Conservation (phyloP, 2,797 vertebrate species). For the Halcyon smyrnensis region DNA sequence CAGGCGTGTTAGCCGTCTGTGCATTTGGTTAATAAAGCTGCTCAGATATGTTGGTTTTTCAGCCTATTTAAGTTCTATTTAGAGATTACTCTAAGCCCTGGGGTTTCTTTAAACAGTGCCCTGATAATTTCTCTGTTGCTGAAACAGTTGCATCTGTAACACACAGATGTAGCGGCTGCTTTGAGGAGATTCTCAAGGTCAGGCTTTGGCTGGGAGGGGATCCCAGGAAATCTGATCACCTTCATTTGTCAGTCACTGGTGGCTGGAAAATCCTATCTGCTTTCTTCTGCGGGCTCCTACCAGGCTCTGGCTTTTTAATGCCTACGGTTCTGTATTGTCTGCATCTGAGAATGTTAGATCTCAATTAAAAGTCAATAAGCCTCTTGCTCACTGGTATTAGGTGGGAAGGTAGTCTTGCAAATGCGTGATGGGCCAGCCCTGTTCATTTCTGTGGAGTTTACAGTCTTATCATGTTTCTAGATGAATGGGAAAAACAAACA, state of each 20-base stretch:
- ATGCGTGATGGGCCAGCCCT: neutral
- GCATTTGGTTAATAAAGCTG: constrained; percentile 22
- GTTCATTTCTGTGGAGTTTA: neutral
- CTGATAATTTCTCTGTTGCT: neutral
- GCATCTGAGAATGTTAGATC: neutral
- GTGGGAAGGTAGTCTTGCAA: neutral
- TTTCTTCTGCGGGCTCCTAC: neutral
- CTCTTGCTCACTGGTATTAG: neutral
- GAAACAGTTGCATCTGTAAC: neutral
- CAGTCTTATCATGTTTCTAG: neutral
- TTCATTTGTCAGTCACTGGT: neutral
- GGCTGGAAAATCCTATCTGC: neutral
- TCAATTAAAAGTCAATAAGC: neutral
- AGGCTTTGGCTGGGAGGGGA: neutral
- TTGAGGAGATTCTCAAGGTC: constrained; percentile 25
- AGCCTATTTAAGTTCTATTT: constrained; percentile 3
- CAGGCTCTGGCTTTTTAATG: neutral
- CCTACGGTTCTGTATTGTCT: neutral
- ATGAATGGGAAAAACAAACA: neutral
- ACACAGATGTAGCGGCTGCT: neutral
- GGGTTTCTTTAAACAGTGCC: constrained; percentile 4
- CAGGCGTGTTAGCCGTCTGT: constrained; percentile 9
- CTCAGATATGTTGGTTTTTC: constrained; percentile 12
- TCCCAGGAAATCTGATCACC: neutral
- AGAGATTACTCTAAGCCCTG: constrained; percentile 1